Evolutionary conservation across 2,113 vertebrate genomes (phyloP), one percentile per base, ranked within the genome.

Genomic region (Corythoichthys haematopterus): DNA sequence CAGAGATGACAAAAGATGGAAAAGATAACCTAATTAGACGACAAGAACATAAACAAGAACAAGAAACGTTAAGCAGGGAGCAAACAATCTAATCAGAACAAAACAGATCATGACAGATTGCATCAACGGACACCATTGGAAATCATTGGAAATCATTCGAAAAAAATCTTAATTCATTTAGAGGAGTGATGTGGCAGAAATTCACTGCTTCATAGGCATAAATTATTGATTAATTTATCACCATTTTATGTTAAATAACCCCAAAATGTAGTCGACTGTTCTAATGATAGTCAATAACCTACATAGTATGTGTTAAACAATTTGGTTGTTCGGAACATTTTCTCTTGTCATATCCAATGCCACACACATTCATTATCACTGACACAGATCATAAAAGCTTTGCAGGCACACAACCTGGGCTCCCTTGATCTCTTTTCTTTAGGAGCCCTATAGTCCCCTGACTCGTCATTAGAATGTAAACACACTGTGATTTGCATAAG

Each of bases 401-500:
- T 1, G 40, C 72, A 72, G 78, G 65, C 65, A 37, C 55, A 71
- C 51, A 69, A 15, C 71, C 65, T 65, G 51, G 52, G 51, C 63
- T 53, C 62, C 69, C 66, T 76, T 84, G 65, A 84, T 79, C 70
- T 81, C 43, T 75, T 75, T 68, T 79, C 68, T 16, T 9, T 65
- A 13, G 60, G 50, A 64, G 69, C 58, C 37, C 8, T 62, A 15
- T 68, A 72, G 78, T 83, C 80, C 74, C 80, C 16, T 14, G 72
- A 60, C 67, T 45, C 82, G 60, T 69, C 66, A 84, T 78, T 84
- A 80, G 43, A 78, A 68, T 63, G 47, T 36, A 64, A 55, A 75
- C 74, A 64, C 65, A 55, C 70, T 47, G 12, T 20, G 4, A 85
- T 86, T 84, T 84, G 66, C 84, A 79, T 86, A 60, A 73, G 69